A percentile compares a stretch with the other conserved stretches of the same genome.
These are phyloP conservation scores for Ceramica pisi DNA, from an alignment of 2,888 invertebrate species.

Conservation along the genomic window DNA sequence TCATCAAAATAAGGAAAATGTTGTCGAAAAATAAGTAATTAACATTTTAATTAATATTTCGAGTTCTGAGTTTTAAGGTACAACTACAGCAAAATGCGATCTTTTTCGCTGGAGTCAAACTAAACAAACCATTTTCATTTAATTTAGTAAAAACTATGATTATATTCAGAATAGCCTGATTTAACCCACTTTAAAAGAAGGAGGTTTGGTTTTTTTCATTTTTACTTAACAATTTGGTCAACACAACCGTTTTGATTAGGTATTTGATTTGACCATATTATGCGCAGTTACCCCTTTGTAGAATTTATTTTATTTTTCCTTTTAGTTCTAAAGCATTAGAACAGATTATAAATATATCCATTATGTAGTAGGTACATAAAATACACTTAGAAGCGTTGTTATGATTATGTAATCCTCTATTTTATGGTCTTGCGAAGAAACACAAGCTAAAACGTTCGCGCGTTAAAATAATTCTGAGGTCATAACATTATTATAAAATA, in stretches of 20 bases:
- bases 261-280: background rate
- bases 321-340: conserved; percentile 4
- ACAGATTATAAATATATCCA: background rate
- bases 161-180: too few species aligned
- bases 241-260: background rate
- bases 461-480: conserved; percentile 10
- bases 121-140: background rate
- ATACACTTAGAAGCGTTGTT: background rate
- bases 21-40: background rate
- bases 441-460: conserved; percentile 8
- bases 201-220: too few species aligned
- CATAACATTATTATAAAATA: conserved; percentile 11
- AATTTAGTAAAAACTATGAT: too few species aligned
- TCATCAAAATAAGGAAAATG: conserved; percentile 26
- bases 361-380: conserved; percentile 7
- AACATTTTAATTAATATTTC: conserved; percentile 2
- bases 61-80: background rate
- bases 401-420: conserved; percentile 17
- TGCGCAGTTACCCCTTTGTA: conserved; percentile 9
- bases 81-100: background rate
- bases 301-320: conserved; percentile 2
- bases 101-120: background rate
- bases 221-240: background rate
- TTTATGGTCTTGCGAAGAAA: conserved; percentile 24
- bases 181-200: too few species aligned